Conservation (phyloP, 1,140 invertebrate species). For the Pseudomyrmex sp. region DNA sequence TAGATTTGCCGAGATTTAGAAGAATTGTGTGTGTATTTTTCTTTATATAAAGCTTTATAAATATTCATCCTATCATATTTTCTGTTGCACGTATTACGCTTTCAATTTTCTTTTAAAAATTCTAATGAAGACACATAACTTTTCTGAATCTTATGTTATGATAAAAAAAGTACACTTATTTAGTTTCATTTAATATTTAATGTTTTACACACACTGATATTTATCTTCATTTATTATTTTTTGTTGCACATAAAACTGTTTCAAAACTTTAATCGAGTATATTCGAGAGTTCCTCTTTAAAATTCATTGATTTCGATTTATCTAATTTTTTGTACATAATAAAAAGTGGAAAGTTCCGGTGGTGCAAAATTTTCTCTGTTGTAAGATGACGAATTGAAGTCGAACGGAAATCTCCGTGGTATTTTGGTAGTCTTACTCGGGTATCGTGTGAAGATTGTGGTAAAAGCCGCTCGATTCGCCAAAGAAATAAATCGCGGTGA, state of each 20-base stretch:
- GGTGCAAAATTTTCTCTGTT: slow-evolving; percentile 14
- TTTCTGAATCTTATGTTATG: too few relatives aligned
- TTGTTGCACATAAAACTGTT: neutral
- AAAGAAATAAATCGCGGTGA: slow-evolving; percentile 50
- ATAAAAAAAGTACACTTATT: too few relatives aligned
- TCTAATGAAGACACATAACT: too few relatives aligned
- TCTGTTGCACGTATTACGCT: neutral
- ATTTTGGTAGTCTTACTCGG: neutral
- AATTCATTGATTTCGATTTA: slow-evolving; percentile 1
- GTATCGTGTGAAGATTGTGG: slow-evolving; percentile 31
- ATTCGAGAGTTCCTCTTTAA: neutral
- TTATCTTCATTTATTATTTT: neutral
- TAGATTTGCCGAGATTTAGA: neutral
- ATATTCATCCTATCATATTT: neutral
- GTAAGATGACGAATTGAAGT: neutral
- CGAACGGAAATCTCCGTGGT: slow-evolving; percentile 26
- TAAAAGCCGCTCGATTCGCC: slow-evolving; percentile 30
- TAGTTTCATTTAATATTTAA: neutral
- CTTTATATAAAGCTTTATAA: neutral
- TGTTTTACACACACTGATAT: neutral
- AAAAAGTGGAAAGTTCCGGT: neutral
- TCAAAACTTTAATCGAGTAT: neutral
- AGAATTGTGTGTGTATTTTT: neutral
- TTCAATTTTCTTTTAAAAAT: neutral
- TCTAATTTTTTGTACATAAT: neutral